Percentiles rank a stretch among this genome's conserved stretches.
Evolutionary conservation across 2,888 invertebrate genomes (phyloP).

Genomic region (Drosophila recens): DNA sequence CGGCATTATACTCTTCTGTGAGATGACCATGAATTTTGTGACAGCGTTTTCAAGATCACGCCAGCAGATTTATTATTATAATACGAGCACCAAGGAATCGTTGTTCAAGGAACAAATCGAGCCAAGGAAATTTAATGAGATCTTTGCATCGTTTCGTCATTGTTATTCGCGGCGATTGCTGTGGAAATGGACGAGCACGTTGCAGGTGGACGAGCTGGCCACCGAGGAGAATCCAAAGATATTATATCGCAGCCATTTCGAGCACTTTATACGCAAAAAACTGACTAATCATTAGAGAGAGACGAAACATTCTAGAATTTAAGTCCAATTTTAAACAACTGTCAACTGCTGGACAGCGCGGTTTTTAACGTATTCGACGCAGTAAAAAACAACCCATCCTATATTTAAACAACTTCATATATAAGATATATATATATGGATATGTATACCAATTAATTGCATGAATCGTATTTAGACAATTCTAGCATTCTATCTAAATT

Average conservation of each 20-base stretch:
- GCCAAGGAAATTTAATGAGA: conserved; percentile 52
- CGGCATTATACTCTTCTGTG: conserved; percentile 83
- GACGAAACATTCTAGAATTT: conserved; percentile 5
- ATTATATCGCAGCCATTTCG: conserved; percentile 77
- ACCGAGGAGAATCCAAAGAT: conserved; percentile 65
- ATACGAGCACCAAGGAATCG: conserved; percentile 61
- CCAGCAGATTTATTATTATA: conserved; percentile 80
- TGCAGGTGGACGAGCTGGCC: conserved; percentile 82
- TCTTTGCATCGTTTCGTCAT: conserved; percentile 83
- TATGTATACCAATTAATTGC: too few species aligned
- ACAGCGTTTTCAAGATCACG: conserved; percentile 75
- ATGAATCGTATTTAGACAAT: too few species aligned
- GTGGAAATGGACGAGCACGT: conserved; percentile 84
- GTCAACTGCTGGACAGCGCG: too few species aligned
- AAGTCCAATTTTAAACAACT: too few species aligned
- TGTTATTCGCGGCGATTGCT: conserved; percentile 77
- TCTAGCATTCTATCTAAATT: too few species aligned
- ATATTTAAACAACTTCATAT: too few species aligned
- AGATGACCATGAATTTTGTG: conserved; percentile 73
- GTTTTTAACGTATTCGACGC: too few species aligned
- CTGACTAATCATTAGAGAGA: conserved; percentile 25
- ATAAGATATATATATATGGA: too few species aligned
- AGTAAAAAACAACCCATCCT: too few species aligned
- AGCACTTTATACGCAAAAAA: conserved; percentile 67
- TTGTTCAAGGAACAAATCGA: conserved; percentile 66